These are phyloP conservation scores for Chanos chanos DNA, from an alignment of 2,797 vertebrate species.

Conservation along the genomic window DNA sequence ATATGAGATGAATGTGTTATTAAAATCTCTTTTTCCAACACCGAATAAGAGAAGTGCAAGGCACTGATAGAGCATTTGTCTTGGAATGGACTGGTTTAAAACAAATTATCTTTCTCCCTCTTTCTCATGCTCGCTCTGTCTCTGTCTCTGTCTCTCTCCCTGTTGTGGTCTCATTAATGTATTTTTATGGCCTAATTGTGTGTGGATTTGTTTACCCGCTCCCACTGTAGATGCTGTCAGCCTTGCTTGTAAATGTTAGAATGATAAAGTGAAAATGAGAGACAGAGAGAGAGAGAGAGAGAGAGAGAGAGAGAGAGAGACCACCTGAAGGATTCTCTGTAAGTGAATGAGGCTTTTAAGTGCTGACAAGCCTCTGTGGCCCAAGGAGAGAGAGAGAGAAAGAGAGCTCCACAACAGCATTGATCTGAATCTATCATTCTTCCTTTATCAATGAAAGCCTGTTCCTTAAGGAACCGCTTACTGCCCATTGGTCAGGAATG, in stretches of 20 bases:
- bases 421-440: neutral
- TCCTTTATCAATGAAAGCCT: too few relatives aligned
- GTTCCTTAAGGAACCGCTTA: too few relatives aligned
- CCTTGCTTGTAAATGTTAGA: conserved; percentile 2
- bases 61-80: neutral
- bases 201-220: conserved; percentile 9
- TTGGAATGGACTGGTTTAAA: neutral
- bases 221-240: neutral
- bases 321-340: too few relatives aligned
- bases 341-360: too few relatives aligned
- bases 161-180: conserved; percentile 4
- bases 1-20: neutral
- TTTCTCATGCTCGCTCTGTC: neutral
- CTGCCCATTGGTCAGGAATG: too few relatives aligned
- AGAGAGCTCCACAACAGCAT: too few relatives aligned
- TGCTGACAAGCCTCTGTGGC: too few relatives aligned
- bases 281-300: neutral
- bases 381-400: too few relatives aligned
- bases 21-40: neutral
- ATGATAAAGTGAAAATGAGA: conserved; percentile 9
- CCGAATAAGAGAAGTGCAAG: neutral
- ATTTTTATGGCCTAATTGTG: conserved; percentile 19
- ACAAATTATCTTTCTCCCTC: neutral
- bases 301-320: neutral
- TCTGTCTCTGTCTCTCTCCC: neutral